phyloP scores from a whole-genome alignment of 2,888 invertebrate genomes.

The Geophilus truncorum region DNA sequence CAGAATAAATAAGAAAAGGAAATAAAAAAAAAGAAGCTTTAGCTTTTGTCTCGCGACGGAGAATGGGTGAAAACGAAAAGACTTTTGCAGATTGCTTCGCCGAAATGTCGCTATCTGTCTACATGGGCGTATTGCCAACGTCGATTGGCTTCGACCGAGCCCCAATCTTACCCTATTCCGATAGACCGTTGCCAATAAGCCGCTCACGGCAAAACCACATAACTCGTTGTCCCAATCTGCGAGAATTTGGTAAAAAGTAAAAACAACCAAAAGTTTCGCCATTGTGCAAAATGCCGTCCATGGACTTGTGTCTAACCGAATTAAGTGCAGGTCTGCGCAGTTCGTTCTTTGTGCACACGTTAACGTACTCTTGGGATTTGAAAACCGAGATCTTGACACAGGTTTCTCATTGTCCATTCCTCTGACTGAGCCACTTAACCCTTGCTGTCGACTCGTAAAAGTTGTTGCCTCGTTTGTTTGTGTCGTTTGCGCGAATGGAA shows the following conservation, averaged over 20 bases:
- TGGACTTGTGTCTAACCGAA: neutral
- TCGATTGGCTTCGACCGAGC: conserved; percentile 13
- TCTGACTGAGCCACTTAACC: neutral
- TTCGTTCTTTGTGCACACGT: neutral
- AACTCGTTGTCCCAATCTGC: neutral
- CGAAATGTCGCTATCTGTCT: conserved; percentile 14
- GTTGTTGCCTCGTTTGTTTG: neutral
- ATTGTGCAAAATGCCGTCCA: too few relatives aligned
- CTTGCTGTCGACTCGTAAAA: neutral
- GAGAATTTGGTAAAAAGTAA: neutral
- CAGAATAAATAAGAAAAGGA: neutral
- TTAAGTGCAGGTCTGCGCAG: neutral
- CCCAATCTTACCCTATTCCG: neutral
- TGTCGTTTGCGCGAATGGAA: neutral
- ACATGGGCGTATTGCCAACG: conserved; percentile 6
- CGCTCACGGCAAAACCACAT: neutral
- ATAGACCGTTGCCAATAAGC: neutral
- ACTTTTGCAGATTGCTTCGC: neutral
- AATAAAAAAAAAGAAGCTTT: neutral
- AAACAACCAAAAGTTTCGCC: neutral
- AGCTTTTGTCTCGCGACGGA: neutral
- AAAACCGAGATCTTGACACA: neutral
- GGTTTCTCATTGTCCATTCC: neutral
- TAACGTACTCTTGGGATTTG: neutral
- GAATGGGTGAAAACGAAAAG: neutral